Evolutionary conservation across 2,888 invertebrate species (phyloP), one percentile per base, ranked within the genome.

Genomic region (Cephus pulcher): DNA sequence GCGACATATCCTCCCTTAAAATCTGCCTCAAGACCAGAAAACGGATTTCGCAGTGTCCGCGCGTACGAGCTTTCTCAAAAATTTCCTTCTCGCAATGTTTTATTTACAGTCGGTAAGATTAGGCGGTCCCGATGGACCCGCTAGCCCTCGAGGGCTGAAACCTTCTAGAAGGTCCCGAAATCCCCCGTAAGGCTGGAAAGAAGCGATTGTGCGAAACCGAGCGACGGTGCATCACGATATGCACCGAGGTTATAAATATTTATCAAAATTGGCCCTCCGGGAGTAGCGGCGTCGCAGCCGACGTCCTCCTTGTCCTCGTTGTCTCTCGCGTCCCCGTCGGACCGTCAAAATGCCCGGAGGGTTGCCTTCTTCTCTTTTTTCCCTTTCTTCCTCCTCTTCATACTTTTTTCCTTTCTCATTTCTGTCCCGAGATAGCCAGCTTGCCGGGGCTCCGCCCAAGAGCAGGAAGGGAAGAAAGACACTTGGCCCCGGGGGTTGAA

Each of bases 251-350:
- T 85, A 84, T 88, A 87, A 88, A 88, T 88, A 88, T 88, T 88
- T 89, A 88, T 89, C 87, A 88, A 88, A 84, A 87, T 89, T 85
- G 83, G 84, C 82, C 87, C 82, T 79, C 76, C 74, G 83, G 84
- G 82, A 82, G 75, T 40, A 35, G 79, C 75, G 70, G 69, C 69
- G 75, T 71, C 69, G 78, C 35, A 75, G 74, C 76, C 73, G 73
- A 69, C 77, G 30, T 78, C 70, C 77, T 70, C 77, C 40, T 71
- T 76, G 75, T 69, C 34, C 73, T 76, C 75, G 23, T 40, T 40
- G 40, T 40, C 77, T 79, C 79, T 76, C 35, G 76, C 74, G 75
- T 79, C 78, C 80, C 75, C 79, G 76, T 74, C 78, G 80, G 79
- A 80, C 69, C 77, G 73, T 70, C 77, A 77, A 76, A 77, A 80